Evolutionary conservation across 2,113 vertebrate species (phyloP).

Genomic region (Tylochromis polylepis): DNA sequence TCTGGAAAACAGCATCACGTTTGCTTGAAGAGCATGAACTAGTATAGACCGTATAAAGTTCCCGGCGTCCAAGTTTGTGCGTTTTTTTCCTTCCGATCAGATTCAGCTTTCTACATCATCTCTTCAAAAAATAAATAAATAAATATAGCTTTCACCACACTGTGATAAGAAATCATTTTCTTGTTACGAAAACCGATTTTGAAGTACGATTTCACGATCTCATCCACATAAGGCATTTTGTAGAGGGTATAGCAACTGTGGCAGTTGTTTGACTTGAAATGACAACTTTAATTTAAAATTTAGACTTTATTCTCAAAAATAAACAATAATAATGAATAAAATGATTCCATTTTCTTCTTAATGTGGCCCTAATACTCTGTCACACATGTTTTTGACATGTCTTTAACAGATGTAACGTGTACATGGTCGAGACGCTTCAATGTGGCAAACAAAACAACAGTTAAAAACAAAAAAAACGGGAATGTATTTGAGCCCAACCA

Average conservation of each 20-base stretch:
- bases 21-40: neutral
- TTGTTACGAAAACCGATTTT: neutral
- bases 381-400: neutral
- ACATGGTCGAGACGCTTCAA: fast-evolving
- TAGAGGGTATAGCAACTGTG: neutral
- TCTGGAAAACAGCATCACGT: neutral
- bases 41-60: neutral
- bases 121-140: neutral
- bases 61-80: neutral
- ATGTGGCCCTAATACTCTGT: neutral
- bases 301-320: neutral
- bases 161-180: neutral
- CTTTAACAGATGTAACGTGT: neutral
- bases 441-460: neutral
- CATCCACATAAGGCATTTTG: neutral
- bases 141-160: neutral
- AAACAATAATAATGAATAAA: neutral
- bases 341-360: neutral
- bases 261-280: neutral
- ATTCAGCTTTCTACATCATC: neutral
- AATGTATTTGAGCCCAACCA: neutral
- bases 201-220: neutral
- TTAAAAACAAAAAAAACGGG: fast-evolving
- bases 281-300: neutral
- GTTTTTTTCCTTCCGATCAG: neutral